A percentile compares a stretch with the other conserved stretches of the same genome.
Conservation (phyloP, 2,888 invertebrate genomes). For the Chymomyza caudatula region DNA sequence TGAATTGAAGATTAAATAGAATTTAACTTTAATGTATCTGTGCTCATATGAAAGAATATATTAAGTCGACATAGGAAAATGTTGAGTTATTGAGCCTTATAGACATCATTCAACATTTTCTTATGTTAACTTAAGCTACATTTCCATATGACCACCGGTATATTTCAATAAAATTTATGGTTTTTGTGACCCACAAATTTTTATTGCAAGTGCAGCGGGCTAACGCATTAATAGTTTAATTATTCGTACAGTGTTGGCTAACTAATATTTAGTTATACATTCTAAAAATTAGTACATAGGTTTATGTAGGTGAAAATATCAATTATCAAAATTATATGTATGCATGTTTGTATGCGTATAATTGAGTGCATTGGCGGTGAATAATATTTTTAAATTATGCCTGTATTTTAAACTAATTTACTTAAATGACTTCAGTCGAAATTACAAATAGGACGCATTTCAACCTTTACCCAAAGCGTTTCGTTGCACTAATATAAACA, state of each 20-base stretch:
- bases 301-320: constrained; percentile 8
- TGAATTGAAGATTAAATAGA: neutral
- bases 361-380: constrained; percentile 6
- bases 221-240: neutral
- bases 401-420: constrained; percentile 17
- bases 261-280: neutral
- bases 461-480: constrained; percentile 54
- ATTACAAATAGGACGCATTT: constrained; percentile 57
- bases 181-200: neutral
- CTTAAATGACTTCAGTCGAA: constrained; percentile 64
- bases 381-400: constrained; percentile 7
- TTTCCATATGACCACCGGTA: too few species aligned
- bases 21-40: neutral
- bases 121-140: too few species aligned
- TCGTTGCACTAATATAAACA: constrained; percentile 43
- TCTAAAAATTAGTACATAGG: neutral
- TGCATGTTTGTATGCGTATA: constrained; percentile 19
- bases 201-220: neutral
- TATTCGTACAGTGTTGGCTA: neutral
- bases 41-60: neutral
- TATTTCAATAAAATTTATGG: too few species aligned
- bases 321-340: constrained; percentile 37
- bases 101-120: too few species aligned
- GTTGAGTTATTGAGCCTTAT: too few species aligned
- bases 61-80: too few species aligned